Conservation (phyloP, 2,888 invertebrate species). For the Shargacucullia verbasci region DNA sequence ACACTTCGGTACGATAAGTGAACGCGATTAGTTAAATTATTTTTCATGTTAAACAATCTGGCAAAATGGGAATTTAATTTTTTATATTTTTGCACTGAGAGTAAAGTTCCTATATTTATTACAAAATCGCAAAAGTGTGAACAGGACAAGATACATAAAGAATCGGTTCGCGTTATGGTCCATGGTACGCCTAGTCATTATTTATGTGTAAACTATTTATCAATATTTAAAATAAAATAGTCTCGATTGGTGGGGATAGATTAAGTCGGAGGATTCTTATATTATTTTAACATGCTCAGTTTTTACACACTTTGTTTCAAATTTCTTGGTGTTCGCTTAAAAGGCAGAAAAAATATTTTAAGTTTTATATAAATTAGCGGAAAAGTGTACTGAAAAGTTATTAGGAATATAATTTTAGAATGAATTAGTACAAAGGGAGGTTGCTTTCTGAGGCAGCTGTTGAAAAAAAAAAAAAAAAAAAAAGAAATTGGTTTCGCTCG, state of each 20-base stretch:
- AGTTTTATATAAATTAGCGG: constrained; percentile 59
- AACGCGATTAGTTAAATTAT: constrained; percentile 60
- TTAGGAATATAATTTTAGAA: constrained; percentile 61
- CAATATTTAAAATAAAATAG: constrained; percentile 76
- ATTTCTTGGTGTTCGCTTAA: constrained; percentile 50
- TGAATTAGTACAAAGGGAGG: constrained; percentile 77
- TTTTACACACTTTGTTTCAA: constrained; percentile 53
- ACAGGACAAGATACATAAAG: constrained; percentile 63
- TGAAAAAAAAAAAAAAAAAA: constrained; percentile 56
- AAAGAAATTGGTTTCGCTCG: constrained; percentile 75
- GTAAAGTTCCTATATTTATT: constrained; percentile 87
- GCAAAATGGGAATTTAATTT: constrained; percentile 54
- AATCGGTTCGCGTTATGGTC: constrained; percentile 77
- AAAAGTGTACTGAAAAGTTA: constrained; percentile 61
- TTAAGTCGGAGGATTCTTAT: constrained; percentile 63
- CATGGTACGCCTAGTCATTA: constrained; percentile 88
- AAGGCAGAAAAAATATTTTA: constrained; percentile 44
- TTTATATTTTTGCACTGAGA: constrained; percentile 81
- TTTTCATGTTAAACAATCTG: constrained; percentile 49
- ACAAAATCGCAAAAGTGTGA: constrained; percentile 69
- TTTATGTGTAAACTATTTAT: constrained; percentile 81
- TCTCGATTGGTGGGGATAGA: constrained; percentile 72
- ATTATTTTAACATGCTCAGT: constrained; percentile 68
- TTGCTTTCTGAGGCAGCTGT: constrained; percentile 68
- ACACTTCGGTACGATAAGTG: constrained; percentile 65